A percentile compares a stretch with the other conserved stretches of the same genome.
Evolutionary conservation across 2,888 invertebrate genomes (phyloP).

Genomic region (Perdita meconis): DNA sequence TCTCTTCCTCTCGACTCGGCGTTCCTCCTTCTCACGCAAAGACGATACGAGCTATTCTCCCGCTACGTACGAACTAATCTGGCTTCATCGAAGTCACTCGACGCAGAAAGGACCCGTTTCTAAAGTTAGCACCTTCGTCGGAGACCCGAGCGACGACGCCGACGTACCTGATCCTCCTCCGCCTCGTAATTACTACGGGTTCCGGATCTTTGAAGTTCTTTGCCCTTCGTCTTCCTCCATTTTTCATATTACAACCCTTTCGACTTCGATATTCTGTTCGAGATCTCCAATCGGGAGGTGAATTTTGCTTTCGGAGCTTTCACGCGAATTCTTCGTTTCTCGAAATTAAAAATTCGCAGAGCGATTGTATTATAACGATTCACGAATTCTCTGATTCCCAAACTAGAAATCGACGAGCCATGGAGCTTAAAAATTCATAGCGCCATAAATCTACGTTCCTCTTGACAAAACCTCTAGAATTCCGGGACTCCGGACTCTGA

Average conservation of each 20-base stretch:
- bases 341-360: no score
- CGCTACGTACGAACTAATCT: slow-evolving; percentile 63
- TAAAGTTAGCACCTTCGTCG: slow-evolving; percentile 58
- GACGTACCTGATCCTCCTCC: slow-evolving; percentile 39
- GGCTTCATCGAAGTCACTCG: slow-evolving; percentile 68
- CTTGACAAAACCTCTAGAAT: no score
- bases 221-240: neutral
- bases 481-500: no score
- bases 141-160: no score
- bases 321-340: no score
- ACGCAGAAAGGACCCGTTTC: slow-evolving; percentile 45
- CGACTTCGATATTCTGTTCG: neutral
- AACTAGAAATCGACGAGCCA: no score
- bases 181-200: slow-evolving; percentile 40
- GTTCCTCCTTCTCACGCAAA: slow-evolving; percentile 45
- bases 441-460: no score
- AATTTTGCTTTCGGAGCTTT: no score
- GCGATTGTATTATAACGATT: no score
- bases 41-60: slow-evolving; percentile 43
- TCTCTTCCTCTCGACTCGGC: slow-evolving; percentile 11
- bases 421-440: no score
- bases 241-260: neutral
- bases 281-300: neutral
- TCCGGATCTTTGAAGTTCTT: slow-evolving; percentile 17
- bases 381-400: no score